phyloP scores from a whole-genome alignment of 2,113 vertebrate genomes.

The Chascanopsetta lugubris region DNA sequence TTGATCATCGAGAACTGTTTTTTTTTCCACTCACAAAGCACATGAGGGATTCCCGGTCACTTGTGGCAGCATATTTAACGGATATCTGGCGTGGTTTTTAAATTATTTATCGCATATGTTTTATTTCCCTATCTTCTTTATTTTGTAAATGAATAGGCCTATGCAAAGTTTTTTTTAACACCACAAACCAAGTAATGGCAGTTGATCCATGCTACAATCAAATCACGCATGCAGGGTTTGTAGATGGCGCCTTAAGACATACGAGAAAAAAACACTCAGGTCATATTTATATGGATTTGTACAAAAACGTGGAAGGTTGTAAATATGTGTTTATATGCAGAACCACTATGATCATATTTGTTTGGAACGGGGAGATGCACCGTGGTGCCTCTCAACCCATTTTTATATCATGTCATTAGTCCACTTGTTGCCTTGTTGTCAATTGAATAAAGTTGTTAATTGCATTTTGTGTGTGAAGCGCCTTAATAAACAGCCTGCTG shows the following conservation, averaged over 20 bases:
- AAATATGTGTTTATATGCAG: constrained; percentile 83
- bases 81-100: constrained; percentile 79
- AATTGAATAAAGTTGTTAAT: constrained; percentile 82
- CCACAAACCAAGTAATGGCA: constrained; percentile 57
- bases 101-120: constrained; percentile 79
- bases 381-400: constrained; percentile 65
- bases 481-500: constrained; percentile 30
- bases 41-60: constrained; percentile 71
- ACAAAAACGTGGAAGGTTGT: constrained; percentile 84
- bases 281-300: constrained; percentile 85
- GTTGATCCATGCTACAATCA: constrained; percentile 57
- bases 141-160: constrained; percentile 67
- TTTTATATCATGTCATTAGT: constrained; percentile 82
- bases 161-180: constrained; percentile 61
- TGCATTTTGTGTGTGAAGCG: constrained; percentile 61
- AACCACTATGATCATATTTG: constrained; percentile 83
- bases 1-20: constrained; percentile 57
- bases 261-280: constrained; percentile 78
- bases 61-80: constrained; percentile 75
- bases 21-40: constrained; percentile 63
- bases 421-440: constrained; percentile 78
- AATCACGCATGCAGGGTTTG: constrained; percentile 61
- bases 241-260: constrained; percentile 50
- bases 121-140: constrained; percentile 62
- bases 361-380: constrained; percentile 72